Evolutionary conservation across 2,113 vertebrate genomes (phyloP).

Genomic region (Limanda limanda): DNA sequence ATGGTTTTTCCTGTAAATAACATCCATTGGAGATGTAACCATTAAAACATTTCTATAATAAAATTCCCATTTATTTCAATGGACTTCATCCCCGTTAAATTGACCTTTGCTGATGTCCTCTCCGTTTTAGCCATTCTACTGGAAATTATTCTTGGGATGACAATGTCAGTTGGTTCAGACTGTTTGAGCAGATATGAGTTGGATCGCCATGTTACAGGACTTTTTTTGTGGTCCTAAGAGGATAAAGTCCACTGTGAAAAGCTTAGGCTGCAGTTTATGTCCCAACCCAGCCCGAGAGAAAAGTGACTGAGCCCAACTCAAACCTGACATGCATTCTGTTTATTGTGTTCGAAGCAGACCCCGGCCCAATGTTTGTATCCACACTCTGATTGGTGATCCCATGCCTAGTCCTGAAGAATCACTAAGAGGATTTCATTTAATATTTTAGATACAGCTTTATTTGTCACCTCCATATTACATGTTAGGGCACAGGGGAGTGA

Average conservation of each 20-base stretch:
- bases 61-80: background rate
- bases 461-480: too few species aligned
- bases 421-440: background rate
- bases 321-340: too few species aligned
- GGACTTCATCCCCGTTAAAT: background rate
- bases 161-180: background rate
- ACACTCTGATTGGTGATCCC: background rate
- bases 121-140: too few species aligned
- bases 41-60: too few species aligned
- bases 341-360: too few species aligned
- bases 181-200: background rate
- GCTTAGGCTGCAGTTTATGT: too few species aligned
- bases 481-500: too few species aligned
- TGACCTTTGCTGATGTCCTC: background rate
- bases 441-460: too few species aligned
- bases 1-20: background rate
- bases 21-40: background rate
- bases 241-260: background rate
- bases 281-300: too few species aligned
- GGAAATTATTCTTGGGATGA: too few species aligned
- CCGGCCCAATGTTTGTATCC: too few species aligned
- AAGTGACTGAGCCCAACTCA: too few species aligned
- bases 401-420: background rate
- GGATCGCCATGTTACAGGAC: background rate
- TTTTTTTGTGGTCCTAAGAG: background rate